phyloP scores from a whole-genome alignment of 1,140 invertebrate species.

The Drosophila sp. region DNA sequence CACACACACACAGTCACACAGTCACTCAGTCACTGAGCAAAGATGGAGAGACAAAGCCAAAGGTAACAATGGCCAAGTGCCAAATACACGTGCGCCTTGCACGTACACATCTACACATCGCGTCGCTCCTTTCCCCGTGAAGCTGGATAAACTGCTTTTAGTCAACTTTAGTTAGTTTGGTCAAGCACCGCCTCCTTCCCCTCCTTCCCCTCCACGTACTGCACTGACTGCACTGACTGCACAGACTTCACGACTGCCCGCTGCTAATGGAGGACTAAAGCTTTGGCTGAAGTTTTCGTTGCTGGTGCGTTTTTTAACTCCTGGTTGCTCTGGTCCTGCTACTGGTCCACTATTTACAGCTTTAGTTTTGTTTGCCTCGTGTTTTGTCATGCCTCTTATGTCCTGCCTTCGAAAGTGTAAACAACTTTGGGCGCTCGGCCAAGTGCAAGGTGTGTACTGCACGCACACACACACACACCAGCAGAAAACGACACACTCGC shows the following conservation, averaged over 20 bases:
- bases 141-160: slow-evolving; percentile 76
- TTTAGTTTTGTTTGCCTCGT: slow-evolving; percentile 79
- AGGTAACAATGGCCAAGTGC: slow-evolving; percentile 78
- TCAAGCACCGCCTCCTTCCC: slow-evolving; percentile 42
- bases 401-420: slow-evolving; percentile 77
- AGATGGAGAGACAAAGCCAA: slow-evolving; percentile 68
- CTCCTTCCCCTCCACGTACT: no score
- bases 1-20: slow-evolving; percentile 20
- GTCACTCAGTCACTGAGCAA: slow-evolving; percentile 50
- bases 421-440: slow-evolving; percentile 78
- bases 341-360: slow-evolving; percentile 78
- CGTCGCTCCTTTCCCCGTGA: slow-evolving; percentile 2
- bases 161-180: slow-evolving; percentile 81
- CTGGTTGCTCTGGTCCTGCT: slow-evolving; percentile 25
- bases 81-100: slow-evolving; percentile 70
- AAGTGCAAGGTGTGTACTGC: slow-evolving; percentile 73
- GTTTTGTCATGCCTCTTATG: slow-evolving; percentile 81
- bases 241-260: no score
- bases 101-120: slow-evolving; percentile 49
- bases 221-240: no score
- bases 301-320: slow-evolving; percentile 42
- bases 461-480: slow-evolving; percentile 40
- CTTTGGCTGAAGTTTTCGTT: slow-evolving; percentile 52
- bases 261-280: slow-evolving; percentile 58
- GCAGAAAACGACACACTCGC: background rate